Evolutionary conservation across 2,888 invertebrate genomes (phyloP).

Genomic region (Monoplex corrugatus): DNA sequence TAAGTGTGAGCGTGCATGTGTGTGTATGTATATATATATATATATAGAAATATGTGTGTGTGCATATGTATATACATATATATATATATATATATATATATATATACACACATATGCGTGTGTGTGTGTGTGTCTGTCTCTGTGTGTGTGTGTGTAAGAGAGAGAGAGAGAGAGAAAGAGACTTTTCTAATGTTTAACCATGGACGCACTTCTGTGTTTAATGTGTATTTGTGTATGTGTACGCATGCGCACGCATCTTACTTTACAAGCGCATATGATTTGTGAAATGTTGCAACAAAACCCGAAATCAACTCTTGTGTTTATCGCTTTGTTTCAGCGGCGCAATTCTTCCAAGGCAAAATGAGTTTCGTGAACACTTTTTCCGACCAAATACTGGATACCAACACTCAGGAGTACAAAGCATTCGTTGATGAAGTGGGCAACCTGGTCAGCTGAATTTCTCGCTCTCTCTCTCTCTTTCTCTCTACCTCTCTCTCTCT

Average conservation of each 20-base stretch:
- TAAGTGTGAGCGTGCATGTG: too few species aligned
- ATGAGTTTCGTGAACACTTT: conserved; percentile 50
- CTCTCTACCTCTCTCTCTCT: not conserved
- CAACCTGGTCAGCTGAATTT: conserved; percentile 47
- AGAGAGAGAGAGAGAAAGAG: not conserved
- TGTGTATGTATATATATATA: too few species aligned
- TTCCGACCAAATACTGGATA: conserved; percentile 34
- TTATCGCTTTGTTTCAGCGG: conserved; percentile 44
- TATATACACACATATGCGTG: too few species aligned
- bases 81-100: too few species aligned
- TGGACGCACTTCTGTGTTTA: too few species aligned
- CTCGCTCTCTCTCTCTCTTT: not conserved
- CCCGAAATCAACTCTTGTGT: not conserved
- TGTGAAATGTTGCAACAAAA: not conserved
- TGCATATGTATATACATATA: too few species aligned
- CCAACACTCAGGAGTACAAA: conserved; percentile 38
- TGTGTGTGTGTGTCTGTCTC: not conserved
- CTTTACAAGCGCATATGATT: not conserved
- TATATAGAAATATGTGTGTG: too few species aligned
- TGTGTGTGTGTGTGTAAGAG: conserved; percentile 18
- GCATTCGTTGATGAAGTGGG: conserved; percentile 38
- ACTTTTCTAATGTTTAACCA: too few species aligned
- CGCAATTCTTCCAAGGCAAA: conserved; percentile 56
- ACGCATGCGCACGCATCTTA: not conserved
- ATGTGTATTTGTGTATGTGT: not conserved